phyloP scores from a whole-genome alignment of 2,888 invertebrate species.

The Salpingus planirostris region DNA sequence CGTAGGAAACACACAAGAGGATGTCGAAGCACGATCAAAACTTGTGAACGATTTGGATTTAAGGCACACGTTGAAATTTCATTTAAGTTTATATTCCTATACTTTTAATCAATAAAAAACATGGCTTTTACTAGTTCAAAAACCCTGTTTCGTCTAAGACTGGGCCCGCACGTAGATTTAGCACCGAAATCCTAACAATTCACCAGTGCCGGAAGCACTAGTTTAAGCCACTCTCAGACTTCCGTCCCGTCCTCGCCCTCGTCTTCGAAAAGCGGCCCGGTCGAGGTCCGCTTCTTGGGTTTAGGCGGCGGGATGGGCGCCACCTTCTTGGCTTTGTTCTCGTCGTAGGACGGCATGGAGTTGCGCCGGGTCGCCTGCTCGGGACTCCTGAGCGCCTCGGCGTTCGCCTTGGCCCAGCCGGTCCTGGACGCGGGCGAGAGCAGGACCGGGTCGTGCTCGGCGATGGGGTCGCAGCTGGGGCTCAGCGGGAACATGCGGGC shows the following conservation, averaged over 20 bases:
- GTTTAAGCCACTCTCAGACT: slow-evolving; percentile 55
- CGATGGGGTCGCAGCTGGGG: slow-evolving; percentile 45
- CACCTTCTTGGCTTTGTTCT: slow-evolving; percentile 54
- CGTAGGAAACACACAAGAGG: slow-evolving; percentile 23
- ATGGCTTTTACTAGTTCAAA: no score
- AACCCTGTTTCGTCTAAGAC: no score
- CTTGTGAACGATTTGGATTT: slow-evolving; percentile 7
- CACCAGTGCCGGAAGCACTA: slow-evolving; percentile 36
- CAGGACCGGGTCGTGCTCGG: slow-evolving; percentile 42
- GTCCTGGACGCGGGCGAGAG: slow-evolving; percentile 36
- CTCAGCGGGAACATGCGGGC: slow-evolving; percentile 40
- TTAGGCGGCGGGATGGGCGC: slow-evolving; percentile 79
- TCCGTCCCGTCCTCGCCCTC: slow-evolving; percentile 85
- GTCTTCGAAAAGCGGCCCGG: slow-evolving; percentile 75
- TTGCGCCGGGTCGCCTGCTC: slow-evolving; percentile 30
- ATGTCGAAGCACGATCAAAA: slow-evolving; percentile 11
- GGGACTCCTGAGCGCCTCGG: slow-evolving; percentile 45
- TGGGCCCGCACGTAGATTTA: no score
- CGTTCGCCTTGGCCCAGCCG: slow-evolving; percentile 33
- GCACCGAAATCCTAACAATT: slow-evolving; percentile 24
- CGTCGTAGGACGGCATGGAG: slow-evolving; percentile 21
- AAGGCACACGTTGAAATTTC: no score
- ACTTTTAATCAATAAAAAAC: no score
- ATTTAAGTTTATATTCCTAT: no score
- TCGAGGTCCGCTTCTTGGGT: slow-evolving; percentile 65